Evolutionary conservation across 2,113 vertebrate genomes (phyloP).

Genomic region (Megaptera novaeangliae): DNA sequence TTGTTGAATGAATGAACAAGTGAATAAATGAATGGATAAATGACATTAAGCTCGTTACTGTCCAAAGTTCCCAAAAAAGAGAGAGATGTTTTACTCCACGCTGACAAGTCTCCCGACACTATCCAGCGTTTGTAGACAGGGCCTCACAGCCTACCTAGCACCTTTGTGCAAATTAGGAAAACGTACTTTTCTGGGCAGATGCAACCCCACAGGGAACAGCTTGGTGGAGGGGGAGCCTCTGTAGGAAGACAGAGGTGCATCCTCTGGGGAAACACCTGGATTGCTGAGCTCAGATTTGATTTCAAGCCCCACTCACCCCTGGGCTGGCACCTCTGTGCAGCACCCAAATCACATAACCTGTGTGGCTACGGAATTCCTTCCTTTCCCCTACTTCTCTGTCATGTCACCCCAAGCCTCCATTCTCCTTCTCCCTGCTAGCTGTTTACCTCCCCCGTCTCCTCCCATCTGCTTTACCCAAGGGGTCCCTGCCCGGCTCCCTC

Average conservation of each 20-base stretch:
- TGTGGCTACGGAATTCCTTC: background rate
- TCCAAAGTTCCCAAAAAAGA: background rate
- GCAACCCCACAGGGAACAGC: background rate
- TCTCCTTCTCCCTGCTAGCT: background rate
- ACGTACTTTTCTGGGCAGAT: accelerated
- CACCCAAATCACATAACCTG: background rate
- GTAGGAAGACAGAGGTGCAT: background rate
- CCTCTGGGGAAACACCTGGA: background rate
- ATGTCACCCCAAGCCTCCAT: background rate
- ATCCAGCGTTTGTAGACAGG: background rate
- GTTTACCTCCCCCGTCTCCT: background rate
- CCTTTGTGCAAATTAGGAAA: background rate
- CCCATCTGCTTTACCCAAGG: background rate
- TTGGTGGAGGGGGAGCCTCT: background rate
- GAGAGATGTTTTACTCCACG: background rate
- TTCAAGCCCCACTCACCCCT: background rate
- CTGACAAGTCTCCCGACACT: background rate
- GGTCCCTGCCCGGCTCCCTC: background rate
- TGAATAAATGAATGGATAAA: background rate
- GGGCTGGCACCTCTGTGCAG: background rate
- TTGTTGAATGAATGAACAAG: background rate
- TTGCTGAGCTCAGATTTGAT: background rate
- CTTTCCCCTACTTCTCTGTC: background rate
- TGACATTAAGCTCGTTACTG: background rate
- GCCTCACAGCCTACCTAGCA: background rate